Evolutionary conservation across 1,140 invertebrate species (phyloP).

Genomic region (Drosophila fuyamai): DNA sequence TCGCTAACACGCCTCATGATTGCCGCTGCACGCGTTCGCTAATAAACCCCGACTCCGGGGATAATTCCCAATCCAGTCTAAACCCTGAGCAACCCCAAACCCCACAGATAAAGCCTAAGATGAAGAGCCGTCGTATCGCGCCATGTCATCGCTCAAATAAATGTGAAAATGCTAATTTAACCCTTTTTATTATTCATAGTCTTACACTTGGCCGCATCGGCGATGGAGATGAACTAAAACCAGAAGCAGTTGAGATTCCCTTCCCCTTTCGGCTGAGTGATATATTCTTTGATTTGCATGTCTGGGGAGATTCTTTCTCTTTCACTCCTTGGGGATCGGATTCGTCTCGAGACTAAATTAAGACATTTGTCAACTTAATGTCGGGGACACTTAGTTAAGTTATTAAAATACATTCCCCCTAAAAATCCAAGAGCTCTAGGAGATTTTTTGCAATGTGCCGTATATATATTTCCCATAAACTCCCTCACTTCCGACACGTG

Average conservation of each 20-base stretch:
- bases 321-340: slow-evolving; percentile 40
- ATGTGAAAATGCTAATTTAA: slow-evolving; percentile 85
- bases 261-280: slow-evolving; percentile 30
- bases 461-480: background rate
- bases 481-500: slow-evolving; percentile 50
- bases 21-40: slow-evolving; percentile 73
- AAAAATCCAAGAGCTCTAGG: slow-evolving; percentile 15
- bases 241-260: slow-evolving; percentile 26
- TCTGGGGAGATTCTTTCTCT: slow-evolving; percentile 27
- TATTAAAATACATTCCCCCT: slow-evolving; percentile 54
- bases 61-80: slow-evolving; percentile 25
- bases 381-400: slow-evolving; percentile 68
- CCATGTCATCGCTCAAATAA: slow-evolving; percentile 80
- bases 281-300: slow-evolving; percentile 69
- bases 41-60: slow-evolving; percentile 50
- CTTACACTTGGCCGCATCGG: slow-evolving; percentile 69
- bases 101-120: slow-evolving; percentile 7
- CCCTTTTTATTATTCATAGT: slow-evolving; percentile 85
- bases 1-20: slow-evolving; percentile 75
- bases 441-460: slow-evolving; percentile 6
- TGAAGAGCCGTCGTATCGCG: slow-evolving; percentile 35
- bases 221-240: slow-evolving; percentile 33
- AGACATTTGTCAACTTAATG: slow-evolving; percentile 76
- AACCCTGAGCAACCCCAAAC: slow-evolving; percentile 32
- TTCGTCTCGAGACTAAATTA: slow-evolving; percentile 55